phyloP scores from a whole-genome alignment of 2,113 vertebrate genomes.

The Gnathonemus echidnorhynchus region DNA sequence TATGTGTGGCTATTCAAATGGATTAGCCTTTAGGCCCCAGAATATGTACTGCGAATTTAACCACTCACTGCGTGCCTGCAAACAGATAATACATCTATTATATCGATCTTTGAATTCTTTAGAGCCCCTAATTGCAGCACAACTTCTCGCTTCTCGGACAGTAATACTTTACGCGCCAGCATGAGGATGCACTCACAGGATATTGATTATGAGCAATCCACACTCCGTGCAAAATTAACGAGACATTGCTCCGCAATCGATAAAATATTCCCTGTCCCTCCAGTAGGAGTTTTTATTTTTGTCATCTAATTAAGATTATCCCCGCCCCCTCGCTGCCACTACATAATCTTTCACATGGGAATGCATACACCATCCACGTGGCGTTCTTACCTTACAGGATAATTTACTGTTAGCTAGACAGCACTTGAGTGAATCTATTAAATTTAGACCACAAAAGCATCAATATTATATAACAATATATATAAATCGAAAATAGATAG shows the following conservation, averaged over 20 bases:
- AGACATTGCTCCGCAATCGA: conserved; percentile 64
- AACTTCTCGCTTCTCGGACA: conserved; percentile 57
- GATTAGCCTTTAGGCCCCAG: conserved; percentile 57
- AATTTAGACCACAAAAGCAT: background rate
- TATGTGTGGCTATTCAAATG: conserved; percentile 38
- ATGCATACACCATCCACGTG: background rate
- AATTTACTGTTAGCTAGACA: background rate
- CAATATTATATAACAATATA: background rate
- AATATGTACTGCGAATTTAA: conserved; percentile 45
- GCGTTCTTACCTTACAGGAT: background rate
- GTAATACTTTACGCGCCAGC: conserved; percentile 67
- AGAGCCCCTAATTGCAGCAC: conserved; percentile 58
- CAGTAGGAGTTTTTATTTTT: conserved; percentile 20
- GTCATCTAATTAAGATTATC: conserved; percentile 23
- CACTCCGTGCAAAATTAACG: conserved; percentile 65
- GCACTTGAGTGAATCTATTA: background rate
- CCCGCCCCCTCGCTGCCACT: background rate
- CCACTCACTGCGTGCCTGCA: conserved; percentile 56
- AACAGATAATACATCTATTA: conserved; percentile 54
- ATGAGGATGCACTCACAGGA: conserved; percentile 62
- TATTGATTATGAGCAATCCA: conserved; percentile 63
- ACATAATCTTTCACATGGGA: background rate
- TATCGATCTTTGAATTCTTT: conserved; percentile 58
- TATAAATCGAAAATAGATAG: background rate
- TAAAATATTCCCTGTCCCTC: conserved; percentile 46